phyloP scores from a whole-genome alignment of 1,140 invertebrate genomes.

The Trichoplusia ni region DNA sequence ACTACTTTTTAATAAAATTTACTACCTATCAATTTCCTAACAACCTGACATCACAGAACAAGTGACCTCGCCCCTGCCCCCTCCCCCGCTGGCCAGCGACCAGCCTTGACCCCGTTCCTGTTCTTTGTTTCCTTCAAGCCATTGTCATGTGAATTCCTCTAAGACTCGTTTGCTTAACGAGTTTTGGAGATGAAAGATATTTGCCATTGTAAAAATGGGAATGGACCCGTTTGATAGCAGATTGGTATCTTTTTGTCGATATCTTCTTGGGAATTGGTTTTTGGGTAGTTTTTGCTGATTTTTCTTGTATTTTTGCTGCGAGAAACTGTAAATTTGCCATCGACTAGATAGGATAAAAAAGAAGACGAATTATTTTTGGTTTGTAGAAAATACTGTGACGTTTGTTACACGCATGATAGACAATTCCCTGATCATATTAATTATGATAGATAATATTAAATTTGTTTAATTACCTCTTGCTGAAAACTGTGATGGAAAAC shows the following conservation, averaged over 20 bases:
- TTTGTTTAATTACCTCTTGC: too few relatives aligned
- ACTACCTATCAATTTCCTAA: neutral
- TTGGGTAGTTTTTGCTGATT: neutral
- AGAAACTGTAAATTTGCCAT: neutral
- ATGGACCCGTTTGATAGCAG: conserved; percentile 1
- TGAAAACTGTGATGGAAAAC: too few relatives aligned
- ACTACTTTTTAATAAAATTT: too few relatives aligned
- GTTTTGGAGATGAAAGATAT: conserved; percentile 24
- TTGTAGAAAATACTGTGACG: too few relatives aligned
- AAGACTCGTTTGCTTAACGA: conserved; percentile 21
- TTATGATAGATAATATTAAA: too few relatives aligned
- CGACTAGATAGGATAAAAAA: too few relatives aligned
- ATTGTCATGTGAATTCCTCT: conserved; percentile 18
- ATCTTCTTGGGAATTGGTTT: neutral
- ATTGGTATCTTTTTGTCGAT: conserved; percentile 9
- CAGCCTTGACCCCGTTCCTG: conserved; percentile 1
- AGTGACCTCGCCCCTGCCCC: neutral
- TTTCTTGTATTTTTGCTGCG: neutral
- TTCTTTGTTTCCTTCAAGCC: neutral
- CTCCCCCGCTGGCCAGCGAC: neutral
- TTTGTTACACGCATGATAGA: too few relatives aligned
- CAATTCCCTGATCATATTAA: too few relatives aligned
- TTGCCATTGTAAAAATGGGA: conserved; percentile 17
- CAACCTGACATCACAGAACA: neutral
- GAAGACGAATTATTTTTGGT: too few relatives aligned